phyloP scores from a whole-genome alignment of 2,797 vertebrate genomes.

The Enteromius paludinosus region DNA sequence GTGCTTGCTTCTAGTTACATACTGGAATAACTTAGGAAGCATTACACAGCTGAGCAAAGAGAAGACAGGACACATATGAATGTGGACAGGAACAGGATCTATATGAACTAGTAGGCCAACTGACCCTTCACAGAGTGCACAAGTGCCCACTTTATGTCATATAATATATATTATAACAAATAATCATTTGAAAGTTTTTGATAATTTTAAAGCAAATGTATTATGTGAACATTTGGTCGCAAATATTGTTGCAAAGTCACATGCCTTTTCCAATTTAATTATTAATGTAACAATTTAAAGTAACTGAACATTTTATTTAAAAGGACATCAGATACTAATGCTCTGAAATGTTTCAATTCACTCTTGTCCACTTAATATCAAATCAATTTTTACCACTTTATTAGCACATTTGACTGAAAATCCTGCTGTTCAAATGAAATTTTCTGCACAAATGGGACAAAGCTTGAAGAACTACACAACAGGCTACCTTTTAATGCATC shows the following conservation, averaged over 20 bases:
- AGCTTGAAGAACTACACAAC: background rate
- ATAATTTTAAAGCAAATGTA: background rate
- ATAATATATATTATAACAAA: too few species aligned
- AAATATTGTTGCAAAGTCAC: background rate
- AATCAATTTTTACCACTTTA: background rate
- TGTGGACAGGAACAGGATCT: too few species aligned
- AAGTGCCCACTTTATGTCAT: background rate
- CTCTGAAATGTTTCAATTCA: background rate
- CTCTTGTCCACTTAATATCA: background rate
- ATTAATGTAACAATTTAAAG: background rate
- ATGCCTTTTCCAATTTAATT: background rate
- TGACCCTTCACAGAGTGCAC: background rate
- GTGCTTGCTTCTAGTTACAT: background rate
- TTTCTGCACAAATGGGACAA: background rate
- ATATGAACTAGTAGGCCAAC: background rate
- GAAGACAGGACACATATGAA: background rate
- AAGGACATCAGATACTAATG: background rate
- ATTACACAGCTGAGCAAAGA: background rate
- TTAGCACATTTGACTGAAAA: background rate
- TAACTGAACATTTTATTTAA: background rate
- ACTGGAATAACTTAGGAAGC: background rate
- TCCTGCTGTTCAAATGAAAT: background rate
- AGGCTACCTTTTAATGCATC: background rate
- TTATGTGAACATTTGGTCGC: background rate
- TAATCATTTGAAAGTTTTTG: too few species aligned